Evolutionary conservation across 2,888 invertebrate species (phyloP), one percentile per base, ranked within the genome.

Genomic region (Chalcosyrphus nemorum): DNA sequence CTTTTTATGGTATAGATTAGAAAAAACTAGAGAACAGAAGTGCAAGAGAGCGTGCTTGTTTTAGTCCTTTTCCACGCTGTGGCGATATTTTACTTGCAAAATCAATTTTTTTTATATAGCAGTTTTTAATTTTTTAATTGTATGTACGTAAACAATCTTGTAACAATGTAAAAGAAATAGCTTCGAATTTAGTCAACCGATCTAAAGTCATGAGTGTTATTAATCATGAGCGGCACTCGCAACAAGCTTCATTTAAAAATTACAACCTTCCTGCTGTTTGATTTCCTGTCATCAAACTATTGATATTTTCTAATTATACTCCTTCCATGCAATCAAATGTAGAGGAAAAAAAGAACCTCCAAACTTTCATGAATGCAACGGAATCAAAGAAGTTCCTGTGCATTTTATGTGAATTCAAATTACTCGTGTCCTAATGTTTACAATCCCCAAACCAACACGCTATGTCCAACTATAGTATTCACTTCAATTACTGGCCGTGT

Each of bases 391-490:
- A 56, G 32, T n/a, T 24, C 35, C 35, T 35, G 1, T 45, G 54
- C 29, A 52, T 29, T 80, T 38, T 65, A 24, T 54, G 38, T 32
- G n/a, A 50, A 47, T 24, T 32, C 15, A 4, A 32, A 27, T 35
- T 61, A 77, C 41, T 68, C 68, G 72, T 77, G 82, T 57, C 50
- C 47, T 24, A 38, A 72, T 82, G 54, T 82, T 82, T 82, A 47
- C 72, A 19, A 38, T 9, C 43, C 38, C 38, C 50, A 13, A 27
- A 6, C 5, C 59, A 68, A 35, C 81, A 82, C 82, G 82, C 82
- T 63, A 82, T 77, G 29, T 13, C 24, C 38, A 35, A 41, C 56
- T 59, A 43, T 59, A 27, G 17, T 17, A 65, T 11, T 50, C 5
- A 59, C 68, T 66, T 74, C 74, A 74, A 81, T 74, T 81, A 74